phyloP scores from a whole-genome alignment of 2,113 vertebrate genomes.

The Todiramphus saurophagus region DNA sequence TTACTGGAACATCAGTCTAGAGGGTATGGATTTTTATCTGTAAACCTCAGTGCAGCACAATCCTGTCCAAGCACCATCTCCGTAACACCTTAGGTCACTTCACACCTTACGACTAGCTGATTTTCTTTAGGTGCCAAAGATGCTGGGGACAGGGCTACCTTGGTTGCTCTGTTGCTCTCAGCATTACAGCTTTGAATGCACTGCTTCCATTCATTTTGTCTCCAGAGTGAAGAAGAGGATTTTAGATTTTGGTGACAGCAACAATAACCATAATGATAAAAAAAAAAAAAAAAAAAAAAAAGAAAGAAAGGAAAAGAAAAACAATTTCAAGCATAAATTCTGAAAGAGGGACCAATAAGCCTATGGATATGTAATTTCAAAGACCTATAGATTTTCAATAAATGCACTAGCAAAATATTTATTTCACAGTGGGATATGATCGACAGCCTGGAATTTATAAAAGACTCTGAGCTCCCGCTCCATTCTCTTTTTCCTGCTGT shows the following conservation, averaged over 20 bases:
- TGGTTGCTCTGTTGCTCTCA: background rate
- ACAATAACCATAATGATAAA: background rate
- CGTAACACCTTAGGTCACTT: background rate
- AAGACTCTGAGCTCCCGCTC: background rate
- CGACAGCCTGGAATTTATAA: slow-evolving; percentile 12
- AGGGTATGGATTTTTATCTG: background rate
- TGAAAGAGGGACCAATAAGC: background rate
- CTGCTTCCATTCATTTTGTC: background rate
- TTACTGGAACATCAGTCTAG: background rate
- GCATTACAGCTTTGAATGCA: background rate
- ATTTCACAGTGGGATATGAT: background rate
- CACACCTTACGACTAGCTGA: background rate
- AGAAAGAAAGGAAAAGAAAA: background rate
- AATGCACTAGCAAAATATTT: slow-evolving; percentile 15
- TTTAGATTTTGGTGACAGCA: background rate
- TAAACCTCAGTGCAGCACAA: background rate
- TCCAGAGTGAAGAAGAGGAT: background rate
- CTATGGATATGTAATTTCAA: background rate
- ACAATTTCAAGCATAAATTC: background rate
- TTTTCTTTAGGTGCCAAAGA: background rate
- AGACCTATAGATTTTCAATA: slow-evolving; percentile 19
- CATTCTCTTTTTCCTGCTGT: background rate
- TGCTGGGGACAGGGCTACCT: background rate
- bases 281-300: background rate
- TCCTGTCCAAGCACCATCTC: background rate